These are phyloP conservation scores for Arizona elegans DNA, from an alignment of 2,113 vertebrate species.

Conservation along the genomic window DNA sequence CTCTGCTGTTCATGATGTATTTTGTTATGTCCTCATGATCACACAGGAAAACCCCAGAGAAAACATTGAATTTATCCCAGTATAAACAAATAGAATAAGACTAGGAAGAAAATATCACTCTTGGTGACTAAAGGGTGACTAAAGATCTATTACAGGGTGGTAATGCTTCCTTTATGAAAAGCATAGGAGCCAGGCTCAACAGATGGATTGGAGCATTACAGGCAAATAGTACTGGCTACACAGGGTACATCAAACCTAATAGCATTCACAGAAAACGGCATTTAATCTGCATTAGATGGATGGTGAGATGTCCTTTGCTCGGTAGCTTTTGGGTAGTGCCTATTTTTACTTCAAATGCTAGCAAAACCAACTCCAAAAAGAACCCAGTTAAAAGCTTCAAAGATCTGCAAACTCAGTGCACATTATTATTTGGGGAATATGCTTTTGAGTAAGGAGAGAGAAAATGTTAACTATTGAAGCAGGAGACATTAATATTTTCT, in stretches of 20 bases:
- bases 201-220: constrained; percentile 11
- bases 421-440: constrained; percentile 13
- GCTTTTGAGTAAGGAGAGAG: neutral
- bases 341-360: constrained; percentile 39
- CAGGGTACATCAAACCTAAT: constrained; percentile 21
- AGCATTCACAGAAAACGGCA: neutral
- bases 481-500: neutral
- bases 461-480: neutral
- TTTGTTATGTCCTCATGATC: neutral
- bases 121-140: neutral
- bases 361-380: constrained; percentile 3
- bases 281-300: constrained; percentile 24
- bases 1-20: neutral
- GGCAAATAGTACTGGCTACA: neutral
- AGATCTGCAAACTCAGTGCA: constrained; percentile 25
- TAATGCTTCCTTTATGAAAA: constrained; percentile 21
- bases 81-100: neutral
- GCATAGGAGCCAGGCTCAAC: neutral
- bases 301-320: constrained; percentile 34
- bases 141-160: neutral
- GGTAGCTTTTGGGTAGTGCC: constrained; percentile 36
- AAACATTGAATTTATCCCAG: neutral
- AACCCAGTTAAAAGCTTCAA: constrained; percentile 27
- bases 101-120: neutral
- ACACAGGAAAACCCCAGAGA: neutral